Conservation (phyloP, 2,888 invertebrate species). For the Parthenolecanium corni region DNA sequence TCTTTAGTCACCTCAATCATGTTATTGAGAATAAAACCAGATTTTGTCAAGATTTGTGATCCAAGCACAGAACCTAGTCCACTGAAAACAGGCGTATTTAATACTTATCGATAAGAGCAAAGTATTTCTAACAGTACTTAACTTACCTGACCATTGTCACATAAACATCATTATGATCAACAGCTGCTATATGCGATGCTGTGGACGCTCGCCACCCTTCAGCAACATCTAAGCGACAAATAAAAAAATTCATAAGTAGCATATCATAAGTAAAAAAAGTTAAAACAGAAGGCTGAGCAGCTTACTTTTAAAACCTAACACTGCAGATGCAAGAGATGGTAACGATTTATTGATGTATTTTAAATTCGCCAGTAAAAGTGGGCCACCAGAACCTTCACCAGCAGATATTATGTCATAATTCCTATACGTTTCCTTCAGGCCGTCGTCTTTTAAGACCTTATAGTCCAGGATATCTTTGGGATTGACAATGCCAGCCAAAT, state of each 20-base stretch:
- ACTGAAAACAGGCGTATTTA: conserved; percentile 40
- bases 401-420: conserved; percentile 34
- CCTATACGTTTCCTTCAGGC: conserved; percentile 29
- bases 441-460: conserved; percentile 18
- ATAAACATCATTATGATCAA: conserved; percentile 55
- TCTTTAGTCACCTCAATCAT: conserved; percentile 33
- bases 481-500: not conserved
- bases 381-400: conserved; percentile 35
- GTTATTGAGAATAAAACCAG: conserved; percentile 46
- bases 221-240: conserved; percentile 32
- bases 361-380: conserved; percentile 33
- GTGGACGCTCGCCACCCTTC: conserved; percentile 33
- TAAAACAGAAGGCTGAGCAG: not conserved
- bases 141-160: conserved; percentile 52
- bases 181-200: conserved; percentile 50
- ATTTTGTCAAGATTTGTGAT: conserved; percentile 41
- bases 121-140: conserved; percentile 18
- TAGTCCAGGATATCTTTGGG: conserved; percentile 25
- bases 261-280: conserved; percentile 1
- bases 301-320: conserved; percentile 26
- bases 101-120: conserved; percentile 10
- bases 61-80: conserved; percentile 47
- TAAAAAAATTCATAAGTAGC: not conserved
- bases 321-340: conserved; percentile 18
- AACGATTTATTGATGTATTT: conserved; percentile 32